These are phyloP conservation scores for Trinectes maculatus DNA, from an alignment of 2,113 vertebrate species.

Conservation along the genomic window DNA sequence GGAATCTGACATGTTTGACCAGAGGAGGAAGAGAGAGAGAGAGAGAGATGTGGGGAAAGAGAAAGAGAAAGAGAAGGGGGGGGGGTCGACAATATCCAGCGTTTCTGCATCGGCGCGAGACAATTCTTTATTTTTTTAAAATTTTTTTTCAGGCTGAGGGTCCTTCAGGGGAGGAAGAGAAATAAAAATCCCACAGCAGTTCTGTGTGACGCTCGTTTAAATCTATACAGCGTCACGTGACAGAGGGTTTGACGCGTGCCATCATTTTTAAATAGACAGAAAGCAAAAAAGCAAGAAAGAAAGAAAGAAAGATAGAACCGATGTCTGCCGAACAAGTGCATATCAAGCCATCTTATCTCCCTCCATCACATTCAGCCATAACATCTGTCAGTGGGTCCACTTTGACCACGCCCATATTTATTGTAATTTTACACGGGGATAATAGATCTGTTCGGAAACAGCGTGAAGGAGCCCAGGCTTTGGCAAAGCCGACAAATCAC, in stretches of 20 bases:
- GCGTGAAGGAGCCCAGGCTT: conserved; percentile 28
- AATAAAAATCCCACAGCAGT: conserved; percentile 54
- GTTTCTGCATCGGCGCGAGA: conserved; percentile 65
- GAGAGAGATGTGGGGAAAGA: not conserved
- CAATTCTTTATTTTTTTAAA: too few relatives aligned
- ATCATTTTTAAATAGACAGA: conserved; percentile 4
- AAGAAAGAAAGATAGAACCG: conserved; percentile 20
- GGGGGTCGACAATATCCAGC: conserved; percentile 69
- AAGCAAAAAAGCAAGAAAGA: not conserved
- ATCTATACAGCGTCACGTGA: conserved; percentile 28
- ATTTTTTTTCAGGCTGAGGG: conserved; percentile 59
- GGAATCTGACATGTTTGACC: conserved; percentile 70
- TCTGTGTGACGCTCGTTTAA: conserved; percentile 40
- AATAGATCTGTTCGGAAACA: conserved; percentile 47
- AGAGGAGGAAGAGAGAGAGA: conserved; percentile 14
- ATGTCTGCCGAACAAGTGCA: conserved; percentile 67
- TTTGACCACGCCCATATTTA: conserved; percentile 83
- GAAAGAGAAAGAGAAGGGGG: not conserved
- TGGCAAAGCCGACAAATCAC: conserved; percentile 26
- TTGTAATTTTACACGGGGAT: conserved; percentile 71
- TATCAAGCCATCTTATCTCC: conserved; percentile 79
- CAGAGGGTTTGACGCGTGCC: conserved; percentile 24
- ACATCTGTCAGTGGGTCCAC: conserved; percentile 73
- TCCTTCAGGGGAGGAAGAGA: conserved; percentile 54
- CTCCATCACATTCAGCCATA: conserved; percentile 77